Evolutionary conservation across 2,888 invertebrate species (phyloP).

Genomic region (Acanthacorydalis orientalis): DNA sequence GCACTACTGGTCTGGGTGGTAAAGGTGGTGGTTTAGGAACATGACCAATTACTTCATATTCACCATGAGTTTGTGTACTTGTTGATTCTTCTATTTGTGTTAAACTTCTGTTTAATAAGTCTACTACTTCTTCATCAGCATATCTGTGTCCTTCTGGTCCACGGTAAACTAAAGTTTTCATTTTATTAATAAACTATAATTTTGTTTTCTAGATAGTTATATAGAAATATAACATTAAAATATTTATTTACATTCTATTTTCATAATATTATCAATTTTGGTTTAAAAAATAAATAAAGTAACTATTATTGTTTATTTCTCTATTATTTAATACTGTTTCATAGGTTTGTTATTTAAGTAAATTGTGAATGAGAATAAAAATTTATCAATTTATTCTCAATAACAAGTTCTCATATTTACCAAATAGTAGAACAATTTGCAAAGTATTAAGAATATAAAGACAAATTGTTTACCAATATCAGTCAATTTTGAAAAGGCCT

Average conservation of each 20-base stretch:
- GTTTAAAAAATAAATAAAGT: slow-evolving; percentile 1
- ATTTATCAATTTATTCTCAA: too few relatives aligned
- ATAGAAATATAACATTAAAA: slow-evolving; percentile 2
- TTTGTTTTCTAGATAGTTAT: too few relatives aligned
- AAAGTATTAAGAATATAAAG: neutral
- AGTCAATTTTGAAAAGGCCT: slow-evolving; percentile 73
- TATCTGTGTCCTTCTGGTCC: slow-evolving; percentile 41
- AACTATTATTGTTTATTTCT: slow-evolving; percentile 1
- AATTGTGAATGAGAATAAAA: too few relatives aligned
- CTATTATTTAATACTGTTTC: neutral
- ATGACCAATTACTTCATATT: slow-evolving; percentile 53
- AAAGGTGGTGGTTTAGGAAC: slow-evolving; percentile 51
- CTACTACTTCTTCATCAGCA: slow-evolving; percentile 44
- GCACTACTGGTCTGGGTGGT: slow-evolving; percentile 49
- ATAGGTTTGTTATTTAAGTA: slow-evolving; percentile 13
- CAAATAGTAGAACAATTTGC: too few relatives aligned
- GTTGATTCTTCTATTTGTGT: slow-evolving; percentile 27
- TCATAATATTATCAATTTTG: neutral
- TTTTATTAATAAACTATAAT: too few relatives aligned
- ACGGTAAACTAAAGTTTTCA: slow-evolving; percentile 36
- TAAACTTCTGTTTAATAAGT: slow-evolving; percentile 40
- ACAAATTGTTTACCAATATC: slow-evolving; percentile 44
- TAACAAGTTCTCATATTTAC: too few relatives aligned
- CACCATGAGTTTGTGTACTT: slow-evolving; percentile 40
- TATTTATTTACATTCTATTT: neutral